phyloP scores from a whole-genome alignment of 2,797 vertebrate genomes.

The Leptoclinus maculatus region DNA sequence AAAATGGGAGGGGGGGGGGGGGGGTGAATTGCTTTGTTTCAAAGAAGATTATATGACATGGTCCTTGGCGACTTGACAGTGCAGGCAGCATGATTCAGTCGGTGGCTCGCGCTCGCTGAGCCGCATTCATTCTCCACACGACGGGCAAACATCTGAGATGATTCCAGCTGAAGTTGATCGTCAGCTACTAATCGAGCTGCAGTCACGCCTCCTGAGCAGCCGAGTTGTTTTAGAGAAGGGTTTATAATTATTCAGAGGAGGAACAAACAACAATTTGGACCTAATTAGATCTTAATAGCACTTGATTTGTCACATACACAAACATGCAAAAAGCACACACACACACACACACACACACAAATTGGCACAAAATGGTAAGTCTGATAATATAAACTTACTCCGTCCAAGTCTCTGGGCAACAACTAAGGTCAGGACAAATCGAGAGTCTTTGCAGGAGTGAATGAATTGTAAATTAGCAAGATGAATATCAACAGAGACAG shows the following conservation, averaged over 20 bases:
- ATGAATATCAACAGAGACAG: constrained; percentile 68
- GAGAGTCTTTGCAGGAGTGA: constrained; percentile 66
- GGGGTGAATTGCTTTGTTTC: constrained; percentile 65
- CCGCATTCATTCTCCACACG: constrained; percentile 19
- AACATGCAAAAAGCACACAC: constrained; percentile 27
- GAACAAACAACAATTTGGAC: constrained; percentile 68
- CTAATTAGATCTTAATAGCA: constrained; percentile 79
- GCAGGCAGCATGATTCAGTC: constrained; percentile 47
- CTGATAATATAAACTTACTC: constrained; percentile 60
- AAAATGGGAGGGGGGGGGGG: constrained; percentile 39
- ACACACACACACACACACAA: constrained; percentile 20
- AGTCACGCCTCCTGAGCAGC: constrained; percentile 43
- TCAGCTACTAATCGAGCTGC: constrained; percentile 50
- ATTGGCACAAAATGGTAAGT: constrained; percentile 17
- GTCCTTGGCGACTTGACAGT: constrained; percentile 60
- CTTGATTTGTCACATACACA: constrained; percentile 67
- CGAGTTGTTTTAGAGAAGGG: constrained; percentile 28
- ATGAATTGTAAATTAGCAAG: constrained; percentile 72
- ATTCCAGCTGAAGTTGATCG: constrained; percentile 33
- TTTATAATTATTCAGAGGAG: constrained; percentile 63
- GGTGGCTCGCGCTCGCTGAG: constrained; percentile 18
- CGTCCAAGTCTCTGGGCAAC: constrained; percentile 62
- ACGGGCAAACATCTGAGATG: constrained; percentile 13
- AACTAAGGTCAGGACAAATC: constrained; percentile 74
- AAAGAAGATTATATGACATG: constrained; percentile 72